phyloP scores from a whole-genome alignment of 1,140 invertebrate genomes.

The Drusus annulatus region DNA sequence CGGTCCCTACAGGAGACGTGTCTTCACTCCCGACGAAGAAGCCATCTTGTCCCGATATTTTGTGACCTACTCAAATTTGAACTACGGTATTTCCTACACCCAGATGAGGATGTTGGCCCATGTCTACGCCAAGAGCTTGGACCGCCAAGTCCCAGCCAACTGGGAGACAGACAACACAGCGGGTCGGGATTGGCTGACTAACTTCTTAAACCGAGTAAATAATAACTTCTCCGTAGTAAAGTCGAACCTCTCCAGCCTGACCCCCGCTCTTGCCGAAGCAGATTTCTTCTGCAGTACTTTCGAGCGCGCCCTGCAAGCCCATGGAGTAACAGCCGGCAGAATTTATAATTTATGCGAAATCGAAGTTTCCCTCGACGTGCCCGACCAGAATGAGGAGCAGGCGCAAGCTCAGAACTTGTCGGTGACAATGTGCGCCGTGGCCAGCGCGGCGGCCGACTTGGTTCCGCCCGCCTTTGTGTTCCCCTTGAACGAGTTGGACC shows the following conservation, averaged over 20 bases:
- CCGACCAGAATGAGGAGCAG: background rate
- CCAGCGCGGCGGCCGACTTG: background rate
- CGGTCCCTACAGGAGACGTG: background rate
- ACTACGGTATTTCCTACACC: background rate
- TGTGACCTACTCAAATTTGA: background rate
- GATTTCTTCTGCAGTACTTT: background rate
- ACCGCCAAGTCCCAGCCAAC: background rate
- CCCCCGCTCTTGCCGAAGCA: background rate
- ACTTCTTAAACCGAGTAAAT: constrained; percentile 6
- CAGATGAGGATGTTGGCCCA: background rate
- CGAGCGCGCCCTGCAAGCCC: background rate
- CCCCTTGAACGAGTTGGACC: background rate
- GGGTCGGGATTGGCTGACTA: background rate
- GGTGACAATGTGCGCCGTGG: background rate
- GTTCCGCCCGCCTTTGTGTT: constrained; percentile 1
- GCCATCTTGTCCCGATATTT: background rate
- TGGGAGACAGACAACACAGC: constrained; percentile 5
- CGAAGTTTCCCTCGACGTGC: background rate
- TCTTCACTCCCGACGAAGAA: constrained; percentile 25
- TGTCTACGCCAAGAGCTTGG: constrained; percentile 4
- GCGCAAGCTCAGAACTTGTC: background rate
- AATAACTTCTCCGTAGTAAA: constrained; percentile 13
- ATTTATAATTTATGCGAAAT: constrained; percentile 17
- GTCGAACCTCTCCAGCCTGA: background rate
- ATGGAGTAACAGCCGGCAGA: constrained; percentile 3